Evolutionary conservation across 1,140 invertebrate genomes (phyloP), one percentile per base, ranked within the genome.

Genomic region (Coptotermes formosanus): DNA sequence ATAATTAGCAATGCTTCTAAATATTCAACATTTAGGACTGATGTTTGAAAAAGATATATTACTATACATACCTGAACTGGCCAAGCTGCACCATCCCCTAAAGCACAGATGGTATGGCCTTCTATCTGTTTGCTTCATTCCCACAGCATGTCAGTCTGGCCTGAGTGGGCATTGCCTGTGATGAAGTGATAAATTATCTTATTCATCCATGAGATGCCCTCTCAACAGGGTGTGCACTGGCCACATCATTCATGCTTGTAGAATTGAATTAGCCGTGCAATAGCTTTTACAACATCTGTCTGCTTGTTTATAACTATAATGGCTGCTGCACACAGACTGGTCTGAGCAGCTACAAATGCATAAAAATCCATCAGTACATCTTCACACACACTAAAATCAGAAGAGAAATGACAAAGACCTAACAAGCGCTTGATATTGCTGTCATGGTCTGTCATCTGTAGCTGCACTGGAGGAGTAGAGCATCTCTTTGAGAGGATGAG

Each of bases 161-260:
- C 96, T 32, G 95, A 94, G 88, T 96, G 94, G 25, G 97, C 98
- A 91, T 99, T 97, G 85, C 99, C 99, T 85, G 97, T 94, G 21
- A 98, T 97, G 93, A 95, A 93, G 93, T 94, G 93, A 87, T 94
- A 95, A 93, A 99, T 98, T 88, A 99, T 98, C 92, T 99, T 99
- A 90, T 97, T 97, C 97, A 99, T 99, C 99, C 99, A 99, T 83
- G 94, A 95, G 87, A 98, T 97, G 38, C 98, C 98, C 92, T 99
- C 99, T 83, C 99, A 93, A 91, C 99, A 99, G 21, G 99, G 99
- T 86, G 98, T 99, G 90, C 99, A 99, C 92, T 99, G 99, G 25
- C 99, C 99, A 92, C 99, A 99, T 25, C 97, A 99, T 92, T 99
- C 99, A 90, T 99, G 99, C 90, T 99, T 99, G 91, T 99, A 99